Evolutionary conservation across 64 coral and sea anemone species (phyloP).

Genomic region (Stichodactyla mertensii): DNA sequence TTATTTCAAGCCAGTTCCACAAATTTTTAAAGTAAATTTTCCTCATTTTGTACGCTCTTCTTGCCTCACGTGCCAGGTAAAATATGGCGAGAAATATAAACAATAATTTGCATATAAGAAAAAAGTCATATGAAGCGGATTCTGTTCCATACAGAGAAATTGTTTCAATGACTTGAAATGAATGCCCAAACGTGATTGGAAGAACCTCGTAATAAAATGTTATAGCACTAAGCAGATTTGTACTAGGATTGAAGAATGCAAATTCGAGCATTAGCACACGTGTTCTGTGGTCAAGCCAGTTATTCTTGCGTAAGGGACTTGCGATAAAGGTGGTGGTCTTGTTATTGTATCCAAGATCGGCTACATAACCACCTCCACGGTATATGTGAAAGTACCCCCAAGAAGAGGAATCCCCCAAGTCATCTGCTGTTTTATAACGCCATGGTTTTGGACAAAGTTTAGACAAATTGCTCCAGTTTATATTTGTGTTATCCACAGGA

Average conservation of each 20-base stretch:
- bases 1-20: slow-evolving; percentile 71
- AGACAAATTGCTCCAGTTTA: slow-evolving; percentile 7
- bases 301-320: neutral
- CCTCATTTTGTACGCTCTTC: slow-evolving; percentile 25
- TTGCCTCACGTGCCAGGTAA: slow-evolving; percentile 28
- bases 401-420: neutral
- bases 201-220: slow-evolving; percentile 49
- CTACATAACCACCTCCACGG: slow-evolving; percentile 59
- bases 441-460: slow-evolving; percentile 55
- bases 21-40: slow-evolving; percentile 44
- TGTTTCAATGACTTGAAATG: slow-evolving; percentile 36
- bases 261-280: slow-evolving; percentile 59
- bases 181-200: slow-evolving; percentile 19
- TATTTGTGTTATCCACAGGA: neutral
- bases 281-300: slow-evolving; percentile 49
- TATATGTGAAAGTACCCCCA: slow-evolving; percentile 20
- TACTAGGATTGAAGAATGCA: slow-evolving; percentile 44
- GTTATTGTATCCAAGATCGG: slow-evolving; percentile 50
- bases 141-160: slow-evolving; percentile 50
- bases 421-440: slow-evolving; percentile 38
- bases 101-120: slow-evolving; percentile 37
- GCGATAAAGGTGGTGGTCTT: slow-evolving; percentile 19
- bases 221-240: slow-evolving; percentile 38
- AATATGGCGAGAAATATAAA: slow-evolving; percentile 50
- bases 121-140: slow-evolving; percentile 32